Evolutionary conservation across 2,888 invertebrate species (phyloP).

Genomic region (Synergus laeviventris): DNA sequence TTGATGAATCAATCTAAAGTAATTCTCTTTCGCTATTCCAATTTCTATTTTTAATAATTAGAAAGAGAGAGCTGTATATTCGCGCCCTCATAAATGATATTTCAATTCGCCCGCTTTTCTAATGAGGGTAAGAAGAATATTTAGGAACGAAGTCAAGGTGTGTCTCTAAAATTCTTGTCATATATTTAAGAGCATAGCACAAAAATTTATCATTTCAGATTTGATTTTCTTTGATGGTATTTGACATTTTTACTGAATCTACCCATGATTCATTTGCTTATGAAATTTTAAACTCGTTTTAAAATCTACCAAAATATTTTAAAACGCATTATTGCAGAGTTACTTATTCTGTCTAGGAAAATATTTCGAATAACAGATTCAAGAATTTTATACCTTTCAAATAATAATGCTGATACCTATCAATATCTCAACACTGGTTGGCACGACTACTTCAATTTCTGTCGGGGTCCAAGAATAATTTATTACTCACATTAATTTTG

Average conservation of each 20-base stretch:
- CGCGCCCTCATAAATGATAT: background rate
- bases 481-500: background rate
- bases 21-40: background rate
- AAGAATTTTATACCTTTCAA: background rate
- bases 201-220: background rate
- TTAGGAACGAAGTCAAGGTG: background rate
- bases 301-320: slow-evolving; percentile 19
- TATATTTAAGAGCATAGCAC: background rate
- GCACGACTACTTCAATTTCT: background rate
- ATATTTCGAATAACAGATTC: slow-evolving; percentile 6
- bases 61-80: background rate
- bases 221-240: background rate
- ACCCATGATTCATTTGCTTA: background rate
- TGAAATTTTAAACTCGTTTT: background rate
- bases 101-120: background rate
- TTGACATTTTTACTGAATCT: background rate
- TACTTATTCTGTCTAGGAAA: background rate
- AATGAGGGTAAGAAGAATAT: background rate
- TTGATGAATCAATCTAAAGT: background rate
- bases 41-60: background rate
- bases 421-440: background rate
- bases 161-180: background rate
- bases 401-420: background rate
- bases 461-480: background rate
- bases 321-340: slow-evolving; percentile 1